A percentile compares a stretch with the other conserved stretches of the same genome.
Evolutionary conservation across 53 echinoderm and acorn worm species (phyloP).

Genomic region (Paelopatides confundens): DNA sequence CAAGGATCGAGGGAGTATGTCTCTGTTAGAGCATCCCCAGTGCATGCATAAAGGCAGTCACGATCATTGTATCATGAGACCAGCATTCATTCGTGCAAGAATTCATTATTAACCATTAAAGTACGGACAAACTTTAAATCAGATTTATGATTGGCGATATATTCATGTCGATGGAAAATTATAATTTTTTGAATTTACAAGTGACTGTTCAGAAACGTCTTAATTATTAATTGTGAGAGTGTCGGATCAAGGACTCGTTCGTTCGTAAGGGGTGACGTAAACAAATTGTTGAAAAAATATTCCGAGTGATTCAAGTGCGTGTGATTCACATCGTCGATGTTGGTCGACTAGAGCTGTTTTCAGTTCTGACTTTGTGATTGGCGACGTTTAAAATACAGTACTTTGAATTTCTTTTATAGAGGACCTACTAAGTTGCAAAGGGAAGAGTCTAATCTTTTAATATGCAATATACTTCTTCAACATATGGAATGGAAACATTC

Average conservation of each 20-base stretch:
- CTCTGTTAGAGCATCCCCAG: background rate
- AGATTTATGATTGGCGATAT: background rate
- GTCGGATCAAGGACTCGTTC: background rate
- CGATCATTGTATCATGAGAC: too few relatives aligned
- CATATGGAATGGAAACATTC: too few relatives aligned
- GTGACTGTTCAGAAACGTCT: background rate
- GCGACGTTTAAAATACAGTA: too few relatives aligned
- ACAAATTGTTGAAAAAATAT: background rate
- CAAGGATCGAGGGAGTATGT: too few relatives aligned
- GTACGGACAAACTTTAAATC: background rate
- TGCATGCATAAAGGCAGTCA: background rate
- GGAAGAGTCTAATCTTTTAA: too few relatives aligned
- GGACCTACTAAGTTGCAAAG: too few relatives aligned
- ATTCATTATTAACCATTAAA: background rate
- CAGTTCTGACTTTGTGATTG: too few relatives aligned
- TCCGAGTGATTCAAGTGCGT: background rate
- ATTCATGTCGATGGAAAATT: too few relatives aligned
- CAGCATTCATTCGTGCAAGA: background rate
- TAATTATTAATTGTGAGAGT: background rate
- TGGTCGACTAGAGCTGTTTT: too few relatives aligned
- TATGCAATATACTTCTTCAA: too few relatives aligned
- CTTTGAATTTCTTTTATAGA: too few relatives aligned
- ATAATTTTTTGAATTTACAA: too few relatives aligned
- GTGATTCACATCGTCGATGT: background rate
- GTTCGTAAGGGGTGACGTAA: background rate